Percentiles rank a stretch among this genome's conserved stretches.
These are phyloP conservation scores for Diadema setosum DNA, from an alignment of 35 echinoderm and acorn worm species.

Conservation along the genomic window DNA sequence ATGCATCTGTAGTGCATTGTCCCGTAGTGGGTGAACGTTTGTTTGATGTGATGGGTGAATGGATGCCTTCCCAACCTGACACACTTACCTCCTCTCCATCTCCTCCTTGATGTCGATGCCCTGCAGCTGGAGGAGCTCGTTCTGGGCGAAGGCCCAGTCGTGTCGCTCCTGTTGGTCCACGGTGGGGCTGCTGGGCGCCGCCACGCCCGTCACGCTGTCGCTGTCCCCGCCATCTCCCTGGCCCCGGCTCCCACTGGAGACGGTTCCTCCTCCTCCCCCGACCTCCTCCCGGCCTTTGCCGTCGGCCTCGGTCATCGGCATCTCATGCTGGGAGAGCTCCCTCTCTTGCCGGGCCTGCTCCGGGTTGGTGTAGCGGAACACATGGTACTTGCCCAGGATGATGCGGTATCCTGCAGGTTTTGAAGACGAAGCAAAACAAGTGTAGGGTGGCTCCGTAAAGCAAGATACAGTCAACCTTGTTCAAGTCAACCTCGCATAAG, in stretches of 20 bases:
- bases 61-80: no score
- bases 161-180: neutral
- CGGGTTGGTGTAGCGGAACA: conserved; percentile 95
- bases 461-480: neutral
- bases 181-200: no score
- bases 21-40: no score
- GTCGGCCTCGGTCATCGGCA: neutral
- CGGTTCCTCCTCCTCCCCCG: neutral
- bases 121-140: conserved; percentile 88
- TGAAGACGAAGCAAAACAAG: neutral
- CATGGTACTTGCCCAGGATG: conserved; percentile 94
- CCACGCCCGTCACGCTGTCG: neutral
- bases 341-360: conserved; percentile 79
- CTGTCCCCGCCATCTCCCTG: neutral
- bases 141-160: conserved; percentile 94
- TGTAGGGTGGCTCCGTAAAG: neutral
- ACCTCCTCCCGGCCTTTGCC: neutral
- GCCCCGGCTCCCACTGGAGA: neutral
- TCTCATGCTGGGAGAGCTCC: conserved; percentile 50
- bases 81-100: conserved; percentile 91
- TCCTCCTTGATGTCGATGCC: conserved; percentile 98
- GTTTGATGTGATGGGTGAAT: no score
- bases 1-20: no score
- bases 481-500: no score
- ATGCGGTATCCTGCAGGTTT: conserved; percentile 80